A percentile compares a stretch with the other conserved stretches of the same genome.
Evolutionary conservation across 2,797 vertebrate genomes (phyloP).

Genomic region (Valencia hispanica): DNA sequence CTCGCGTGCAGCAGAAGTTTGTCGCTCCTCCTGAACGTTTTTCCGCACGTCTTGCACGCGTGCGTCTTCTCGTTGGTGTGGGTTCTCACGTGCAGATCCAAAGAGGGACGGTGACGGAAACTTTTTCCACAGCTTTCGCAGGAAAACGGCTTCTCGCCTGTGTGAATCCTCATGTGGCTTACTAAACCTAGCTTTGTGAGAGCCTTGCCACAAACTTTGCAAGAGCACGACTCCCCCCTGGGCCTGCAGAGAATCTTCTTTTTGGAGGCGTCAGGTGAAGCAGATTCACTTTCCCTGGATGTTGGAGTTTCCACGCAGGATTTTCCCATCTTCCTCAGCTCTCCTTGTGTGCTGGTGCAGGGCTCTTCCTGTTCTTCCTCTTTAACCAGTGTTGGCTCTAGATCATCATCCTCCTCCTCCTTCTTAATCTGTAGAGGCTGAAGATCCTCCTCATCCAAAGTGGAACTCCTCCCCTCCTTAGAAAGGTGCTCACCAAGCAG

Average conservation of each 20-base stretch:
- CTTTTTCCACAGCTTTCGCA: constrained; percentile 16
- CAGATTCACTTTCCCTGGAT: not conserved
- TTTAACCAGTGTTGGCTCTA: constrained; percentile 8
- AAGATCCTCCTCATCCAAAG: not conserved
- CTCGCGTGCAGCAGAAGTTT: constrained; percentile 16
- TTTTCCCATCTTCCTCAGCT: not conserved
- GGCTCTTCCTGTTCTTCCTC: constrained; percentile 11
- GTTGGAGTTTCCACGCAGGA: not conserved
- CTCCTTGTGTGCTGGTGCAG: constrained; percentile 9
- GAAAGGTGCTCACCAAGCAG: constrained; percentile 8
- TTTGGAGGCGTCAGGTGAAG: not conserved
- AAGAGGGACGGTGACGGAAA: not conserved
- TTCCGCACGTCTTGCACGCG: constrained; percentile 6
- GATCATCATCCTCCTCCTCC: constrained; percentile 18
- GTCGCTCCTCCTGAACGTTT: constrained; percentile 17
- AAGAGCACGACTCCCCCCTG: not conserved
- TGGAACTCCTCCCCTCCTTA: constrained; percentile 4
- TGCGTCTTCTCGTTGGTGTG: not conserved
- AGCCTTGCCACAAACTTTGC: not conserved
- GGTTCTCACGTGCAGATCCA: not conserved
- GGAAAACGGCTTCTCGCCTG: not conserved
- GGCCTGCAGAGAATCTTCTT: not conserved
- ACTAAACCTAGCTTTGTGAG: not conserved
- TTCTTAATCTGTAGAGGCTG: constrained; percentile 13
- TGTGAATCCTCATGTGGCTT: constrained; percentile 2